phyloP scores from a whole-genome alignment of 1,140 invertebrate genomes.

The Atta colombica region DNA sequence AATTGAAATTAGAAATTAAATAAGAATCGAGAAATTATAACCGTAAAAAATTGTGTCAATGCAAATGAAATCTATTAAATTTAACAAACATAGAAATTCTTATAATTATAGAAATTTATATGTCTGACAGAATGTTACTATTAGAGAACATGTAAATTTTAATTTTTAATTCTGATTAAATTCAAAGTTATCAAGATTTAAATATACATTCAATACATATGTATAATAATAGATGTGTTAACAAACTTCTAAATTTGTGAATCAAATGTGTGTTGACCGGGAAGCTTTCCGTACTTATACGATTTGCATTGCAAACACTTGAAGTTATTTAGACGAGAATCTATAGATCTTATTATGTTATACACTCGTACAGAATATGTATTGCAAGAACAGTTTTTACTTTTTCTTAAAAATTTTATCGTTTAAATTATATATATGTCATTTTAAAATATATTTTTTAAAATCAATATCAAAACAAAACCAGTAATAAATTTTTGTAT shows the following conservation, averaged over 20 bases:
- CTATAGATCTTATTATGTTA: neutral
- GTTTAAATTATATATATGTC: neutral
- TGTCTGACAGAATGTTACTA: neutral
- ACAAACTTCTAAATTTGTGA: slow-evolving; percentile 56
- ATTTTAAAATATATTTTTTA: neutral
- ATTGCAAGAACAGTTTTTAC: neutral
- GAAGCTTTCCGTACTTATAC: slow-evolving; percentile 27
- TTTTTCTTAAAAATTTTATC: neutral
- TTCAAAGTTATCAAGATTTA: slow-evolving; percentile 38
- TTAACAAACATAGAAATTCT: neutral
- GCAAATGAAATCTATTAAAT: neutral
- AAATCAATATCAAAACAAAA: neutral
- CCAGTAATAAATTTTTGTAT: neutral
- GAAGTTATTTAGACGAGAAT: slow-evolving; percentile 16
- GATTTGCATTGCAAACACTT: slow-evolving; percentile 50
- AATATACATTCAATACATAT: slow-evolving; percentile 28
- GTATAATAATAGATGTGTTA: slow-evolving; percentile 38
- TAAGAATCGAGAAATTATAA: neutral
- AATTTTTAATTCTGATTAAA: slow-evolving; percentile 14
- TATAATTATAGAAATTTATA: neutral
- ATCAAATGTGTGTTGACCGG: slow-evolving; percentile 54
- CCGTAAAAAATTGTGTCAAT: neutral
- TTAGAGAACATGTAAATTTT: neutral
- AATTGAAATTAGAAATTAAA: neutral
- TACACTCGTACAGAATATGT: neutral